Percentiles rank a stretch among this genome's conserved stretches.
phyloP scores from a whole-genome alignment of 64 coral and sea anemone species.

The Actinia tenebrosa region DNA sequence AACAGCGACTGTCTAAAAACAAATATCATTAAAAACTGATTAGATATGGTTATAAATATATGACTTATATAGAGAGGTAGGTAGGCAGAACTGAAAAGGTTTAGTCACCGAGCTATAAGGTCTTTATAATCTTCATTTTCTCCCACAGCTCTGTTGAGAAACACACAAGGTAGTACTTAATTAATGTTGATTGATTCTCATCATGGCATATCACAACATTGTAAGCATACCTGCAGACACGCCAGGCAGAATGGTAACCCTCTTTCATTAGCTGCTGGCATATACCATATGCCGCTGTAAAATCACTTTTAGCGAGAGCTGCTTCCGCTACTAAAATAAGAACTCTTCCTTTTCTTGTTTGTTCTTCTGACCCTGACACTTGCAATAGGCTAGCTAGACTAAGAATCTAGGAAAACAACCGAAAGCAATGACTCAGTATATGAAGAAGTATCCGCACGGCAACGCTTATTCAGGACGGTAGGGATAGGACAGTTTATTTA shows the following conservation, averaged over 20 bases:
- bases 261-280: constrained; percentile 62
- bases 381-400: constrained; percentile 65
- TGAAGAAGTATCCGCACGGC: too few species aligned
- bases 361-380: constrained; percentile 82
- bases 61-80: too few species aligned
- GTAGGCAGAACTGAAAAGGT: too few species aligned
- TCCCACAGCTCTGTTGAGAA: constrained; percentile 69
- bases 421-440: background rate
- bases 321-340: constrained; percentile 52
- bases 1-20: constrained; percentile 65
- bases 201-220: background rate
- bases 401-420: constrained; percentile 44
- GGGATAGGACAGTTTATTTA: too few species aligned
- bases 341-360: constrained; percentile 72
- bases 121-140: constrained; percentile 68
- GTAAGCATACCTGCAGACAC: constrained; percentile 64
- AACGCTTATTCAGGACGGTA: too few species aligned
- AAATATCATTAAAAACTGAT: background rate
- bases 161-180: background rate
- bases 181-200: background rate
- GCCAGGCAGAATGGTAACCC: constrained; percentile 63
- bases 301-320: constrained; percentile 59
- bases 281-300: constrained; percentile 40
- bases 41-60: background rate
- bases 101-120: constrained; percentile 66